phyloP scores from a whole-genome alignment of 2,888 invertebrate genomes.

The Hydropsyche betteni region DNA sequence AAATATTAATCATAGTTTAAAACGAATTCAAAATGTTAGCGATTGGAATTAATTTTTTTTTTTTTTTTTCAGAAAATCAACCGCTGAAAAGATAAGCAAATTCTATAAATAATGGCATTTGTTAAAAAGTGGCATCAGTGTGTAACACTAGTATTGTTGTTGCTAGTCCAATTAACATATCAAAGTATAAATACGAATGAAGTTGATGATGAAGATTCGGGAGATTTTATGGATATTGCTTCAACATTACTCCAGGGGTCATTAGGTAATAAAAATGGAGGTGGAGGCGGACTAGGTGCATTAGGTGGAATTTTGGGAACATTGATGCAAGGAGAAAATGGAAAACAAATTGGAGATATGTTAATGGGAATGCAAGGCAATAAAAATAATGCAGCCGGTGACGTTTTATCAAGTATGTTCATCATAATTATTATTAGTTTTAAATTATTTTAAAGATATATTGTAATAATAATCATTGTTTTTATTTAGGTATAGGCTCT shows the following conservation, averaged over 20 bases:
- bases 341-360: constrained; percentile 65
- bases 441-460: constrained; percentile 13
- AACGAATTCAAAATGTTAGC: no score
- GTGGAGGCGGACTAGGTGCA: constrained; percentile 62
- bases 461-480: background rate
- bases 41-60: background rate
- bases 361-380: constrained; percentile 57
- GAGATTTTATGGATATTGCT: constrained; percentile 75
- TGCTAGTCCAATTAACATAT: constrained; percentile 13
- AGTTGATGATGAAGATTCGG: constrained; percentile 63
- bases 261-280: constrained; percentile 56
- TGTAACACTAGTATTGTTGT: constrained; percentile 9
- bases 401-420: constrained; percentile 63
- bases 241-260: constrained; percentile 74
- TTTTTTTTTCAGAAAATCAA: constrained; percentile 21
- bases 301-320: constrained; percentile 73
- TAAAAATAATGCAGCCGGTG: constrained; percentile 59
- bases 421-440: background rate
- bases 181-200: constrained; percentile 46
- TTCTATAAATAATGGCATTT: constrained; percentile 12
- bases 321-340: constrained; percentile 74
- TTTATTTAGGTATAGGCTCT: constrained; percentile 62
- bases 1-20: background rate
- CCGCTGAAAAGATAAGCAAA: background rate
- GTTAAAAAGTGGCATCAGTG: background rate